A percentile compares a stretch with the other conserved stretches of the same genome.
Conservation (phyloP, 2,888 invertebrate species). For the Eilema caniola region DNA sequence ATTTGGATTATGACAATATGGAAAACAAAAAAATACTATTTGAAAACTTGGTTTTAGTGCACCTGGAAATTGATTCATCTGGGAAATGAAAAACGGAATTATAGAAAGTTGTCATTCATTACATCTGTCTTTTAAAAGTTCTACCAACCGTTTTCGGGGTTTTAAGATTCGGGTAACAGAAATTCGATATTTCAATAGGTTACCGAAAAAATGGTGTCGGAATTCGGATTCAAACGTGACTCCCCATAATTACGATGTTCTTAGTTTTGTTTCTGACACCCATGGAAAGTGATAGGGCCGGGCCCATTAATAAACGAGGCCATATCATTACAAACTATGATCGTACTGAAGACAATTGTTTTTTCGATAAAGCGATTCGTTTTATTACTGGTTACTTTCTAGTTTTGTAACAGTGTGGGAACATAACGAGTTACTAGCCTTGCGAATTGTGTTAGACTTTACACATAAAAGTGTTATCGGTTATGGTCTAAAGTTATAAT, state of each 20-base stretch:
- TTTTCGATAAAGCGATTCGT: conserved; percentile 16
- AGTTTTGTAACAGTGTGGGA: conserved; percentile 21
- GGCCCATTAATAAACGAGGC: not conserved
- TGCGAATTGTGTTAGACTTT: not conserved
- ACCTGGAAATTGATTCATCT: too few relatives aligned
- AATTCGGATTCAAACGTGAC: not conserved
- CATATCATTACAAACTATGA: conserved; percentile 3
- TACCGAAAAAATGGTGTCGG: not conserved
- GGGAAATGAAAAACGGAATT: too few relatives aligned
- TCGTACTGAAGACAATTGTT: conserved; percentile 11
- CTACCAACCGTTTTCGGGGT: too few relatives aligned
- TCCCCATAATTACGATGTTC: not conserved
- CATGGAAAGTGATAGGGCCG: conserved; percentile 5
- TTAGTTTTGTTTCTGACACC: conserved; percentile 2
- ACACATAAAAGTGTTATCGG: not conserved
- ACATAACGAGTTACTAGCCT: conserved; percentile 1
- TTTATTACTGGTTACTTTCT: conserved; percentile 16
- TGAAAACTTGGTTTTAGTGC: too few relatives aligned
- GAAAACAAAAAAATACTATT: too few relatives aligned
- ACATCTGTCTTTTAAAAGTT: too few relatives aligned
- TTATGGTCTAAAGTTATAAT: not conserved
- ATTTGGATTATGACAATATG: too few relatives aligned
- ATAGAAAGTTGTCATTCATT: too few relatives aligned
- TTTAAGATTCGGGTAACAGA: too few relatives aligned
- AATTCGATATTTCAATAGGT: too few relatives aligned